Evolutionary conservation across 2,797 vertebrate genomes (phyloP).

Genomic region (Antennarius maculatus): DNA sequence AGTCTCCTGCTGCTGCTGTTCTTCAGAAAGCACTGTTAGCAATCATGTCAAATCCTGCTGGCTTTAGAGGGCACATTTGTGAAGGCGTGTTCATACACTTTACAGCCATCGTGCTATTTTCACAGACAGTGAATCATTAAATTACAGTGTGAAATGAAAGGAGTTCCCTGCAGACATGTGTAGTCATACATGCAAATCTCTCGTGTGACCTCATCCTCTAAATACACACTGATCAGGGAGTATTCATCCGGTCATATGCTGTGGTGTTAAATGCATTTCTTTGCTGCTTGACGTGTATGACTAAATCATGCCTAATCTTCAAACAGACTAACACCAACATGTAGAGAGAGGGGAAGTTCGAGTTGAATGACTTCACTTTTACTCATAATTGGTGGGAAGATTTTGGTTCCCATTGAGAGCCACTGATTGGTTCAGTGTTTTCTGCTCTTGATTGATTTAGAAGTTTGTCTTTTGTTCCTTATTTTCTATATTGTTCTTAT

Average conservation of each 20-base stretch:
- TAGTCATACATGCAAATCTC: slow-evolving; percentile 38
- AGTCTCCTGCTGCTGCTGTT: slow-evolving; percentile 34
- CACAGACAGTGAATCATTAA: slow-evolving; percentile 53
- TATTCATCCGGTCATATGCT: slow-evolving; percentile 13
- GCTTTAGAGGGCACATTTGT: slow-evolving; percentile 34
- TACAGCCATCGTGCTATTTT: slow-evolving; percentile 29
- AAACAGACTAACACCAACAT: slow-evolving; percentile 66
- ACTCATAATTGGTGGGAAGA: slow-evolving; percentile 40
- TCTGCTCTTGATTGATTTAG: slow-evolving; percentile 11
- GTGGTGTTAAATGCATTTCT: slow-evolving; percentile 51
- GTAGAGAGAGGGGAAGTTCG: slow-evolving; percentile 42
- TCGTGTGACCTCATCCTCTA: slow-evolving; percentile 18
- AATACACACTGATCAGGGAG: slow-evolving; percentile 29
- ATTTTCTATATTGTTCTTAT: too few relatives aligned
- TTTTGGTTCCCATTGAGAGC: slow-evolving; percentile 23
- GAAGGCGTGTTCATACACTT: slow-evolving; percentile 44
- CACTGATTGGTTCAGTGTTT: background rate
- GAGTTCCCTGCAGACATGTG: slow-evolving; percentile 31
- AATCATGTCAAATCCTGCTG: slow-evolving; percentile 45
- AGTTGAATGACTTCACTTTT: slow-evolving; percentile 45
- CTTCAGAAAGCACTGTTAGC: slow-evolving; percentile 35
- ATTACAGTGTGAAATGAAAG: slow-evolving; percentile 49
- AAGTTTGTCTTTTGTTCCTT: too few relatives aligned
- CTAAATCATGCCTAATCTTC: slow-evolving; percentile 65
- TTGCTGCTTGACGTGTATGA: slow-evolving; percentile 45